Percentiles rank a stretch among this genome's conserved stretches.
These are phyloP conservation scores for Melikaiella ostensackeni DNA, from an alignment of 2,888 invertebrate species.

Conservation along the genomic window DNA sequence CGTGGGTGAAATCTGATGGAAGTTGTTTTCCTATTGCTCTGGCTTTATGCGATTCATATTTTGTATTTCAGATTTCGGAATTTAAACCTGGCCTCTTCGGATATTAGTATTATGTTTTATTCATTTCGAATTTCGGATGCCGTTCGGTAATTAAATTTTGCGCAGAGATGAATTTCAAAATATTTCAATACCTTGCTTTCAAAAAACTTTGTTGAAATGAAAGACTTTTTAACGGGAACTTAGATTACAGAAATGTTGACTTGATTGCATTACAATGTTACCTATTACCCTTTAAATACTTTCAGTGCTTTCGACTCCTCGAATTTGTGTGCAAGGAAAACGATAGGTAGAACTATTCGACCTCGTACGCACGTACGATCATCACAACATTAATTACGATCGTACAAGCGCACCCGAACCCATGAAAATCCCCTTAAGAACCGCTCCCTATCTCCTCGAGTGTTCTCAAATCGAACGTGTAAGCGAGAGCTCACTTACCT, in stretches of 20 bases:
- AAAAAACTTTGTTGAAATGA: too few relatives aligned
- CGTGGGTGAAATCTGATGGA: neutral
- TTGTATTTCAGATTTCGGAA: neutral
- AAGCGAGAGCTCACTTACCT: constrained; percentile 47
- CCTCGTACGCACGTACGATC: constrained; percentile 44
- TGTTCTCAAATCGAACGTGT: constrained; percentile 46
- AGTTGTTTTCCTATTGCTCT: neutral
- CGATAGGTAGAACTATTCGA: constrained; percentile 8
- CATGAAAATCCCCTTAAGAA: constrained; percentile 43
- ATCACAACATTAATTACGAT: constrained; percentile 41
- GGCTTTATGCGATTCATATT: neutral
- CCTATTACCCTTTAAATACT: neutral
- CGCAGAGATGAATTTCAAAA: neutral
- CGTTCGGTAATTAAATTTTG: neutral
- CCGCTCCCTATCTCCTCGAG: constrained; percentile 47
- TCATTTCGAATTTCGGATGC: too few relatives aligned
- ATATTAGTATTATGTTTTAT: too few relatives aligned
- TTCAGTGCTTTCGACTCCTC: neutral
- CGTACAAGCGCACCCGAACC: constrained; percentile 1
- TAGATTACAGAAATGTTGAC: neutral
- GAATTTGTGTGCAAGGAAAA: neutral
- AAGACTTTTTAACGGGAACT: neutral
- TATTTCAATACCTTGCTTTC: neutral
- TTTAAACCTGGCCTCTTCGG: too few relatives aligned
- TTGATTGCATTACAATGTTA: neutral